These are phyloP conservation scores for Brachymystax lenok DNA, from an alignment of 2,797 vertebrate species.

Conservation along the genomic window DNA sequence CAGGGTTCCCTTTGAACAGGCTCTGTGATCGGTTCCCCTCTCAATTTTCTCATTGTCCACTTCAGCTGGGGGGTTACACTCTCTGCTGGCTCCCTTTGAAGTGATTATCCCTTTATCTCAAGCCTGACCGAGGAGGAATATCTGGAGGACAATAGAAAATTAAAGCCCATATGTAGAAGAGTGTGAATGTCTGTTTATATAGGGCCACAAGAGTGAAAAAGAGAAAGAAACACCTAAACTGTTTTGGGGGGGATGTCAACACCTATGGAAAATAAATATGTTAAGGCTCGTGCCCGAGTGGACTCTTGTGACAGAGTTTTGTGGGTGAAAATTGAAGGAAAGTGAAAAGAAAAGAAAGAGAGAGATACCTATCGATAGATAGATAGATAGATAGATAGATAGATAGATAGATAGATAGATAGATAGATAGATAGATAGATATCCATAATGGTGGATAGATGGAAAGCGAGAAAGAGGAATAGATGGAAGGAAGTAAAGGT, in stretches of 20 bases:
- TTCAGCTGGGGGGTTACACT: constrained; percentile 82
- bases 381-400: too few relatives aligned
- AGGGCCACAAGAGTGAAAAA: constrained; percentile 44
- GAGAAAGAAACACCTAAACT: constrained; percentile 14
- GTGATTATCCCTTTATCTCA: constrained; percentile 99
- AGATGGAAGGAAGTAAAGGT: not conserved
- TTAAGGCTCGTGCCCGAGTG: constrained; percentile 61
- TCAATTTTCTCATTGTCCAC: constrained; percentile 99
- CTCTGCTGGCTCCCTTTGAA: constrained; percentile 91
- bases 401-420: too few relatives aligned
- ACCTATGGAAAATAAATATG: constrained; percentile 56
- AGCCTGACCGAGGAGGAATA: constrained; percentile 92
- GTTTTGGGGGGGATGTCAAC: constrained; percentile 26
- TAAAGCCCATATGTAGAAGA: constrained; percentile 83
- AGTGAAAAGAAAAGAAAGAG: not conserved
- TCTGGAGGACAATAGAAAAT: constrained; percentile 89
- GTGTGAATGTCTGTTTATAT: constrained; percentile 84
- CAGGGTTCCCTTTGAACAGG: constrained; percentile 87
- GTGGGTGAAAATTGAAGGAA: constrained; percentile 36
- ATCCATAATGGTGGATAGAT: not conserved
- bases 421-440: not conserved
- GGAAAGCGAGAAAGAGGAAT: not conserved
- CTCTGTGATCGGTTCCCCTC: constrained; percentile 96
- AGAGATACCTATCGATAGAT: not conserved
- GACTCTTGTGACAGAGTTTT: constrained; percentile 68